Evolutionary conservation across 2,113 vertebrate species (phyloP).

Genomic region (Tyto alba): DNA sequence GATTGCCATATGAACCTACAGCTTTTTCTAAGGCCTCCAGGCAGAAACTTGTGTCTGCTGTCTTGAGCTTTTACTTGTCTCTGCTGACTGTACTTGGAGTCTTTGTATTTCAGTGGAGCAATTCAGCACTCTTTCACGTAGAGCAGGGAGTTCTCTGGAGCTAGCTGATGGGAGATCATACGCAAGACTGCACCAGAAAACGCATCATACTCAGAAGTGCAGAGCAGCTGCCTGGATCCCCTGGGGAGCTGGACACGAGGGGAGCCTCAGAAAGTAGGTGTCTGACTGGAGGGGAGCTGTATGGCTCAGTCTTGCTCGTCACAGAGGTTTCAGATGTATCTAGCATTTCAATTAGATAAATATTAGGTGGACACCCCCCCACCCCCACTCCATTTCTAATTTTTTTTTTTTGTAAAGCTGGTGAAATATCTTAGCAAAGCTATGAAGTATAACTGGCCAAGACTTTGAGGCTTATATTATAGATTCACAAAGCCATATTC

Average conservation of each 20-base stretch:
- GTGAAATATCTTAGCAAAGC: not conserved
- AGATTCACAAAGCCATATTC: not conserved
- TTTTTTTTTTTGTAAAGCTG: not conserved
- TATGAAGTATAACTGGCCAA: accelerated
- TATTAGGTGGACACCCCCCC: not conserved
- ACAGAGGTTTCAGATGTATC: not conserved
- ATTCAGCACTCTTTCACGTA: not conserved
- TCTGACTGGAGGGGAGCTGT: not conserved
- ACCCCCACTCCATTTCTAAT: no score
- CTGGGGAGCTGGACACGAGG: not conserved
- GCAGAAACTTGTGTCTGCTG: not conserved
- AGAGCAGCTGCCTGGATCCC: not conserved
- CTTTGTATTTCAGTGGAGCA: not conserved
- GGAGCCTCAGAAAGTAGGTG: not conserved
- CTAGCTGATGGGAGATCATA: accelerated
- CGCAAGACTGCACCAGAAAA: not conserved
- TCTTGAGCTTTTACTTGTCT: not conserved
- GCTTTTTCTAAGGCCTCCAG: not conserved
- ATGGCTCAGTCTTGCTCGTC: not conserved
- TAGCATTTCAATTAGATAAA: not conserved
- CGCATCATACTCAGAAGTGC: accelerated
- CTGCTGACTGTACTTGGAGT: not conserved
- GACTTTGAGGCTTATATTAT: not conserved
- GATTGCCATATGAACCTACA: not conserved
- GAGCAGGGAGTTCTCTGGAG: not conserved